Evolutionary conservation across 2,888 invertebrate species (phyloP).

Genomic region (Esperia sulphurella): DNA sequence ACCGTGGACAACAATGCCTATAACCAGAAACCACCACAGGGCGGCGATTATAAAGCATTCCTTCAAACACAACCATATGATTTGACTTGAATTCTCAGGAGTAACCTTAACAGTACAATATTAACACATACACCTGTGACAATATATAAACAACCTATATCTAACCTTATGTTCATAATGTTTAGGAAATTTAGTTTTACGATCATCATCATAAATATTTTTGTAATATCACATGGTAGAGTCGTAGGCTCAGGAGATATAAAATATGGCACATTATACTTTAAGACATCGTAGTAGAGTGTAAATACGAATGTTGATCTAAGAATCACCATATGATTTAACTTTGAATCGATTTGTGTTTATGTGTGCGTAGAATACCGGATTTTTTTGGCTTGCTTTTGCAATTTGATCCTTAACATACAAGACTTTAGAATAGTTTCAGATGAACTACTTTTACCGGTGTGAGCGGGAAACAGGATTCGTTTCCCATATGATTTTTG

Average conservation of each 20-base stretch:
- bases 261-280: background rate
- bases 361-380: slow-evolving; percentile 46
- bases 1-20: background rate
- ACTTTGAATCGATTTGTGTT: slow-evolving; percentile 42
- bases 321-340: slow-evolving; percentile 55
- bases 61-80: slow-evolving; percentile 27
- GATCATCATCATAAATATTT: background rate
- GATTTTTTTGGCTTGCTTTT: slow-evolving; percentile 16
- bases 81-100: slow-evolving; percentile 29
- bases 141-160: slow-evolving; percentile 12
- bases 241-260: background rate
- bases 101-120: slow-evolving; percentile 4
- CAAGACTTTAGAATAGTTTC: slow-evolving; percentile 12
- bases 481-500: slow-evolving; percentile 72
- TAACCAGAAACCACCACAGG: background rate
- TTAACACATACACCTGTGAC: slow-evolving; percentile 3
- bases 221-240: slow-evolving; percentile 6
- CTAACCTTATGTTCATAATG: background rate
- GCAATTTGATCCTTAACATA: slow-evolving; percentile 13
- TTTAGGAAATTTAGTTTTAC: background rate
- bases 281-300: background rate
- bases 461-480: slow-evolving; percentile 61
- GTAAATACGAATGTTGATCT: rapidly evolving
- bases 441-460: slow-evolving; percentile 9
- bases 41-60: slow-evolving; percentile 23